These are phyloP conservation scores for Tympanuchus pallidicinctus DNA, from an alignment of 2,113 vertebrate genomes.

Conservation along the genomic window DNA sequence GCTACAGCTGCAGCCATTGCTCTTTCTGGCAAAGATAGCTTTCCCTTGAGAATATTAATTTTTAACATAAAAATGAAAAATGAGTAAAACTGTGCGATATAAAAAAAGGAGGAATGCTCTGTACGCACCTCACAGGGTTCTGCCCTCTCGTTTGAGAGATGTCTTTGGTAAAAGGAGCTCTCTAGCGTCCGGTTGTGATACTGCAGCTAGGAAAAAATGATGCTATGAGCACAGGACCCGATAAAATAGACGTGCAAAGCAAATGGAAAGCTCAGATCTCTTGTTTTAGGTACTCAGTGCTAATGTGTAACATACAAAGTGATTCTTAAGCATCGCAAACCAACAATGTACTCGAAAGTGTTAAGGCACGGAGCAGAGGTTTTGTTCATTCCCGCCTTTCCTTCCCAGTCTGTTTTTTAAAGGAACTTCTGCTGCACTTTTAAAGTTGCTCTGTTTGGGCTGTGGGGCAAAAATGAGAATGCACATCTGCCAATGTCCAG, in stretches of 20 bases:
- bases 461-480: background rate
- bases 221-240: fast-evolving
- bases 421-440: background rate
- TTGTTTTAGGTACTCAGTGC: background rate
- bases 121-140: background rate
- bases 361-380: background rate
- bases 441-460: background rate
- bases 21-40: background rate
- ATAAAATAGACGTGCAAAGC: background rate
- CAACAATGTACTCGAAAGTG: background rate
- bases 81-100: background rate
- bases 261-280: background rate
- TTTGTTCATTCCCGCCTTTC: background rate
- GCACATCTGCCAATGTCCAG: background rate
- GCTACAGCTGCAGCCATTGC: background rate
- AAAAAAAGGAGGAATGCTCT: background rate
- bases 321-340: background rate
- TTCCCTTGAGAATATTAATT: conserved; percentile 26
- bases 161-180: conserved; percentile 57
- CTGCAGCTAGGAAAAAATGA: background rate
- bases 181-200: conserved; percentile 8
- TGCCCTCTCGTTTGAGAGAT: background rate
- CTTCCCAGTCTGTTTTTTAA: background rate
- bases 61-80: background rate
- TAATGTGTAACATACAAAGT: background rate